Evolutionary conservation across 2,113 vertebrate species (phyloP).

Genomic region (Seriola rivoliana): DNA sequence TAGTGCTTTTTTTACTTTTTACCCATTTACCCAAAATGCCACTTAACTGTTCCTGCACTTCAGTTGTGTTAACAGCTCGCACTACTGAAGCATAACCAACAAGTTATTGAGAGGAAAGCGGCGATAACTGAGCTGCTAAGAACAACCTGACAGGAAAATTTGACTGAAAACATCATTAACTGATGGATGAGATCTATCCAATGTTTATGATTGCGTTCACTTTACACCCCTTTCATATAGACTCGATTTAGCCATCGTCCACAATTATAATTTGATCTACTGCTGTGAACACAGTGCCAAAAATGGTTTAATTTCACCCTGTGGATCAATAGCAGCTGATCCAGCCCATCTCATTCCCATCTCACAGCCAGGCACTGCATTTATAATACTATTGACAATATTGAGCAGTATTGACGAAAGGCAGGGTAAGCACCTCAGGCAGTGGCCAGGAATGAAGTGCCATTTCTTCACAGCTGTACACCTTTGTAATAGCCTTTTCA

Average conservation of each 20-base stretch:
- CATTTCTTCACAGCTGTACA: conserved; percentile 59
- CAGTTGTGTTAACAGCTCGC: conserved; percentile 13
- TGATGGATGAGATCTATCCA: conserved; percentile 68
- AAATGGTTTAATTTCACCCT: conserved; percentile 77
- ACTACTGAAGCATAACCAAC: not conserved
- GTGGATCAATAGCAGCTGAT: conserved; percentile 77
- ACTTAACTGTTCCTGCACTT: not conserved
- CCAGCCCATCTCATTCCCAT: conserved; percentile 64
- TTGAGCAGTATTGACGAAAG: conserved; percentile 75
- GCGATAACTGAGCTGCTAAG: conserved; percentile 14
- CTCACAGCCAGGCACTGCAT: conserved; percentile 64
- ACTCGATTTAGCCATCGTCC: conserved; percentile 71
- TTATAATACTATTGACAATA: conserved; percentile 76
- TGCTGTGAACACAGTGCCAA: conserved; percentile 65
- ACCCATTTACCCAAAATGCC: not conserved
- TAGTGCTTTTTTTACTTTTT: not conserved
- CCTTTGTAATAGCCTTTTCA: conserved; percentile 63
- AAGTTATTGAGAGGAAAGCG: conserved; percentile 22
- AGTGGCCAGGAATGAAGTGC: conserved; percentile 41
- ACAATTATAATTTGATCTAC: conserved; percentile 78
- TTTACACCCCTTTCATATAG: conserved; percentile 55
- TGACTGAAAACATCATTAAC: conserved; percentile 33
- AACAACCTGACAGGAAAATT: conserved; percentile 31
- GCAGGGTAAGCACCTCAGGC: conserved; percentile 63
- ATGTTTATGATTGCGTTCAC: conserved; percentile 63